Conservation (phyloP, 1,140 invertebrate species). For the Lepidotrigona ventralis region DNA sequence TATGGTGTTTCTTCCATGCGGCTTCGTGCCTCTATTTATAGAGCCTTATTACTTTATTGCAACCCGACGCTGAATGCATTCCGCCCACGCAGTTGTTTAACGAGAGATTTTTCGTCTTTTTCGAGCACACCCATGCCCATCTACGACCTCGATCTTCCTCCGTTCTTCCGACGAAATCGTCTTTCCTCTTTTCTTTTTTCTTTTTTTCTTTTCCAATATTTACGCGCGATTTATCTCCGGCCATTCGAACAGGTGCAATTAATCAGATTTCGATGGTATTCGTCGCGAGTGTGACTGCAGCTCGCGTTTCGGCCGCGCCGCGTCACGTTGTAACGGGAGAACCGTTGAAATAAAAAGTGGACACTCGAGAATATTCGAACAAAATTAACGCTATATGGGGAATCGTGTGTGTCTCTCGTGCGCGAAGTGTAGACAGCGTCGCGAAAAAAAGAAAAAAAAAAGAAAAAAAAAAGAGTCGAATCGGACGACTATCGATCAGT, state of each 20-base stretch:
- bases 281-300: background rate
- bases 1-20: slow-evolving; percentile 57
- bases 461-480: background rate
- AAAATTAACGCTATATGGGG: background rate
- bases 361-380: background rate
- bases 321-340: slow-evolving; percentile 13
- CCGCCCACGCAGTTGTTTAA: slow-evolving; percentile 61
- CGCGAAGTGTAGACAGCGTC: background rate
- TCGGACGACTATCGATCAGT: background rate
- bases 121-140: background rate
- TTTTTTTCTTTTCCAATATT: too few species aligned
- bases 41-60: slow-evolving; percentile 75
- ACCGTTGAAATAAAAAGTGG: background rate
- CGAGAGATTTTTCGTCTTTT: slow-evolving; percentile 1
- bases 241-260: background rate
- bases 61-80: slow-evolving; percentile 67
- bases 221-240: background rate
- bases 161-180: slow-evolving; percentile 2
- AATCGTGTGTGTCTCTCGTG: slow-evolving; percentile 14
- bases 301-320: background rate
- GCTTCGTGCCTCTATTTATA: slow-evolving; percentile 71
- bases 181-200: too few species aligned
- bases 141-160: background rate
- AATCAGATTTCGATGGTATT: background rate
- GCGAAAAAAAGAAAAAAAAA: background rate